Percentiles rank a stretch among this genome's conserved stretches.
phyloP scores from a whole-genome alignment of 2,888 invertebrate genomes.

The Clanis bilineata region DNA sequence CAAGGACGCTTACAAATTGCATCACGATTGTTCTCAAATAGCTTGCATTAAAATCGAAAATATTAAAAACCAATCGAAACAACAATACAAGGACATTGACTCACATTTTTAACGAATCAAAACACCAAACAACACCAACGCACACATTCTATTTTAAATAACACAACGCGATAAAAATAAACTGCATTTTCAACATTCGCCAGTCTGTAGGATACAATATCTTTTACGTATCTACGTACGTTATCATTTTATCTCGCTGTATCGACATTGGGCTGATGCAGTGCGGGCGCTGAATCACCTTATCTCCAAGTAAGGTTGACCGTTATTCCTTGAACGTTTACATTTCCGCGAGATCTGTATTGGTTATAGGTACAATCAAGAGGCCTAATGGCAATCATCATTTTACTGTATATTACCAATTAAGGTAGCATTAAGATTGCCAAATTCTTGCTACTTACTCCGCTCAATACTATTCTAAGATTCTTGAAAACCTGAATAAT shows the following conservation, averaged over 20 bases:
- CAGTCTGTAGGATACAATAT: background rate
- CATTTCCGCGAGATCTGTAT: background rate
- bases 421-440: no score
- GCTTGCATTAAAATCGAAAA: background rate
- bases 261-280: slow-evolving; percentile 17
- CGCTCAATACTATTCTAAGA: no score
- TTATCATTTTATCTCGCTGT: slow-evolving; percentile 10
- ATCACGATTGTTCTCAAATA: background rate
- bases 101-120: slow-evolving; percentile 5
- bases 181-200: background rate
- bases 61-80: background rate
- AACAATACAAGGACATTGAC: slow-evolving; percentile 9
- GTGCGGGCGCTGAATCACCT: background rate
- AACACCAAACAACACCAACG: slow-evolving; percentile 2
- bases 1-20: background rate
- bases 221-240: background rate
- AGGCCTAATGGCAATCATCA: no score
- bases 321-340: background rate
- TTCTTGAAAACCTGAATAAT: no score
- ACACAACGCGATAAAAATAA: slow-evolving; percentile 3
- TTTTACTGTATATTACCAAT: no score
- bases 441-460: no score
- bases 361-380: no score
- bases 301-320: background rate
- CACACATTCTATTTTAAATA: slow-evolving; percentile 10